These are phyloP conservation scores for Pelecanoides urinatrix DNA, from an alignment of 2,113 vertebrate genomes.

Conservation along the genomic window DNA sequence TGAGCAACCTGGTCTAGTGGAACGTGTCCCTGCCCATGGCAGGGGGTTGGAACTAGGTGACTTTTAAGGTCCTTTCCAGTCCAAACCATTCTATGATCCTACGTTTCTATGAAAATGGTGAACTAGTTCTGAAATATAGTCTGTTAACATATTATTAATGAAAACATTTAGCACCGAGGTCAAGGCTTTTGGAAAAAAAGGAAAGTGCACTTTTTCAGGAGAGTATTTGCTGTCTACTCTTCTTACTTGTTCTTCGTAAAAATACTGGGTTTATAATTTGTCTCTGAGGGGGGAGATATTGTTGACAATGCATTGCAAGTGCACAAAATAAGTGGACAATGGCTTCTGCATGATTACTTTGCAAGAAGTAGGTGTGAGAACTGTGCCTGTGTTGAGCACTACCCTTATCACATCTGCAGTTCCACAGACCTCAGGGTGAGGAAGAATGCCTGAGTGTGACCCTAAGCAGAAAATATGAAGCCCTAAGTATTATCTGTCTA, in stretches of 20 bases:
- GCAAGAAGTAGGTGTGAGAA: background rate
- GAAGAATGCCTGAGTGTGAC: background rate
- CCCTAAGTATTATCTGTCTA: background rate
- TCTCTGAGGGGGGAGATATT: background rate
- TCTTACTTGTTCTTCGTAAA: background rate
- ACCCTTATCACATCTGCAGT: background rate
- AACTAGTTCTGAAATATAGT: constrained; percentile 62
- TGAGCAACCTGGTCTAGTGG: no score
- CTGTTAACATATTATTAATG: constrained; percentile 46
- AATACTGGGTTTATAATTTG: background rate
- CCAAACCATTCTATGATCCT: no score
- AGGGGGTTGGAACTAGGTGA: no score
- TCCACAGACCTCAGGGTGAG: background rate
- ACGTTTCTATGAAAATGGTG: background rate
- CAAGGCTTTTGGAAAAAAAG: background rate
- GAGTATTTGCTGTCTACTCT: background rate
- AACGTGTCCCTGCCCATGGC: no score
- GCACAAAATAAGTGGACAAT: background rate
- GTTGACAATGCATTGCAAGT: background rate
- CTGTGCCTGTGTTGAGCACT: background rate
- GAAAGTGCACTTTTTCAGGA: background rate
- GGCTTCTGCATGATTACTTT: background rate
- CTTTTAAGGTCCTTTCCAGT: no score
- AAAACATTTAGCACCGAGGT: constrained; percentile 27
- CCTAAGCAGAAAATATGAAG: background rate